Percentiles rank a stretch among this genome's conserved stretches.
Conservation (phyloP, 2,113 vertebrate genomes). For the Oryzias celebensis region DNA sequence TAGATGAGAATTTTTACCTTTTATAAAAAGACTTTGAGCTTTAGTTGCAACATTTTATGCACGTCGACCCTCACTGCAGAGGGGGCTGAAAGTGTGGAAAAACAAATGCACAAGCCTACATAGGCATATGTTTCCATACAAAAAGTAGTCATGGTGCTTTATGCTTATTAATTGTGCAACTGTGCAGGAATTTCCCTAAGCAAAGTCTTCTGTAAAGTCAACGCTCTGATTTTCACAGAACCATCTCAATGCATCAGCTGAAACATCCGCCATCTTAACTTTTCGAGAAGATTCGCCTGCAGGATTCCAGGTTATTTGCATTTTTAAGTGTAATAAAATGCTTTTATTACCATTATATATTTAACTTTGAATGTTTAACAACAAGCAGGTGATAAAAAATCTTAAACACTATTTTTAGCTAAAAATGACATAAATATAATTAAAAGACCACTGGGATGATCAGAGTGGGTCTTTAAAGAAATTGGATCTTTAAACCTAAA, state of each 20-base stretch:
- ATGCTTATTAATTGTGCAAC: constrained; percentile 72
- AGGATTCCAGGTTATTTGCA: neutral
- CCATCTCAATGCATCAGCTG: neutral
- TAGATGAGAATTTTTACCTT: no score
- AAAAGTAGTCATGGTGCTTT: constrained; percentile 36
- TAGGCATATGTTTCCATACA: constrained; percentile 8
- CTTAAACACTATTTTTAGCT: no score
- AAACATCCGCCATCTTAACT: neutral
- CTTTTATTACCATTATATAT: neutral
- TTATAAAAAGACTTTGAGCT: neutral
- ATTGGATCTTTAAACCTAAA: no score
- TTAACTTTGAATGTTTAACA: constrained; percentile 6
- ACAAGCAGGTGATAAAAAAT: neutral
- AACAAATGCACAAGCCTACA: constrained; percentile 11
- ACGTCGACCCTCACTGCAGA: neutral
- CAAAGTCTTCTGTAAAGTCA: constrained; percentile 48
- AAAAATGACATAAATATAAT: no score
- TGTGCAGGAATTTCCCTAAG: constrained; percentile 72
- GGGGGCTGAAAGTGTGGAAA: neutral
- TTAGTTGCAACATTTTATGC: neutral
- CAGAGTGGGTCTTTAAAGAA: no score
- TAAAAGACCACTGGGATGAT: no score
- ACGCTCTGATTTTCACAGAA: neutral
- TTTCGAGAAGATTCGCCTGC: neutral
- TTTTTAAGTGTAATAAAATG: constrained; percentile 3